Percentiles rank a stretch among this genome's conserved stretches.
phyloP scores from a whole-genome alignment of 2,113 vertebrate species.

The Columba livia region DNA sequence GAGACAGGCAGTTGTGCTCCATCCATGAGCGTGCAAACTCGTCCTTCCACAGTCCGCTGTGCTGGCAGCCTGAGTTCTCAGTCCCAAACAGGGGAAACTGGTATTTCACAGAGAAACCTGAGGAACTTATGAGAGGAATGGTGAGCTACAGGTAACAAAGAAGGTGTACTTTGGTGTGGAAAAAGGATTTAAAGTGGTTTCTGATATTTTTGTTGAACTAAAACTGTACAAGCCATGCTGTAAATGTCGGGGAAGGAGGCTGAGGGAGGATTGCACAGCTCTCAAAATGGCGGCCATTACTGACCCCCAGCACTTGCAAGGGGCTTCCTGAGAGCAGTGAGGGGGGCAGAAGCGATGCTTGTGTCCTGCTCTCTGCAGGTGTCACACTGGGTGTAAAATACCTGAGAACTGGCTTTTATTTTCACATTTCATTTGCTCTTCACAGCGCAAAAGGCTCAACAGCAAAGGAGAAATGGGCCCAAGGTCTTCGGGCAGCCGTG shows the following conservation, averaged over 20 bases:
- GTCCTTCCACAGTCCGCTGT: fast-evolving
- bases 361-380: not conserved
- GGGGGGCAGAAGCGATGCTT: not conserved
- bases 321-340: not conserved
- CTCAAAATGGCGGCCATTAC: not conserved
- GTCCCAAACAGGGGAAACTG: fast-evolving
- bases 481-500: not conserved
- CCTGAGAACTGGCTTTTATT: not conserved
- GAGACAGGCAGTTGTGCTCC: not conserved
- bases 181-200: not conserved
- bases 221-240: not conserved
- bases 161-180: not conserved
- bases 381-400: not conserved
- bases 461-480: not conserved
- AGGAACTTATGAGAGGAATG: not conserved
- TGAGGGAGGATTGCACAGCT: not conserved
- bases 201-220: not conserved
- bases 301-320: not conserved
- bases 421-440: not conserved
- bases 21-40: fast-evolving
- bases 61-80: fast-evolving
- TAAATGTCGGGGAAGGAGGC: not conserved
- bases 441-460: not conserved
- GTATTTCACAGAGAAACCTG: not conserved
- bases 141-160: not conserved